Base-by-base conservation (phyloP, 2,113 vertebrate species). In the Takifugu flavidus region DNA sequence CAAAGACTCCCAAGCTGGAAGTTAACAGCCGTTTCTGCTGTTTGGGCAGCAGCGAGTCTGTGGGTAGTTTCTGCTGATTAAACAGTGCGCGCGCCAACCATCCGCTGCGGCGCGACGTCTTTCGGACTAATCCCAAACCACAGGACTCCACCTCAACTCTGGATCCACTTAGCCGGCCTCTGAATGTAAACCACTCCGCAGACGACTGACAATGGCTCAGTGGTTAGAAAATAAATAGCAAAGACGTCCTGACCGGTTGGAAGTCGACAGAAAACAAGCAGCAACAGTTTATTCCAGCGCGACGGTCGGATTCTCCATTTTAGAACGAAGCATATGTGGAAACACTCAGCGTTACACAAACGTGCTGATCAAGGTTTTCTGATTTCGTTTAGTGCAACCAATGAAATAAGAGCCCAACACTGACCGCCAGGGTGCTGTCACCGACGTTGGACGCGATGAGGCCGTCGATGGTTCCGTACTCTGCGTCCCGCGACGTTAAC, bases 361-460 rank as follows among this genome's bases (percentile, higher is more conserved):
- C 7, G 11, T 11, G 11, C 34, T 10, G 34, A 39, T 10, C 34
- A 3, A 11, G 34, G 34, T 39, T 4, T 10, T 59, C n/a, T 62
- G 44, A 28, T 45, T 61, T 6, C 49, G 14, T 12, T 56, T 8
- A 12, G 42, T 34, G 49, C 13, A 25, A 20, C 46, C 10, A 42
- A 49, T 39, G 34, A 31, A 6, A 45, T 20, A 53, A 29, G 10
- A 15, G 2, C 31, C 3, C 3, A 52, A n/a, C 6, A 92, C 96
- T 96, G 84, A 99, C 97, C 82, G 97, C 97, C 76, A 99, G 75
- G 0, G 96, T 98, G 91, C 93, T 99, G 72, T 99, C 97, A 31
- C 96, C 97, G 52, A 99, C 96, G 0, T 98, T 99, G 3, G 97
- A 97, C 4, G 97, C 94, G 60, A 99, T 98, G 47, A 99, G 94